Evolutionary conservation across 2,113 vertebrate genomes (phyloP), one percentile per base, ranked within the genome.

Genomic region (Aplodontia rufa): DNA sequence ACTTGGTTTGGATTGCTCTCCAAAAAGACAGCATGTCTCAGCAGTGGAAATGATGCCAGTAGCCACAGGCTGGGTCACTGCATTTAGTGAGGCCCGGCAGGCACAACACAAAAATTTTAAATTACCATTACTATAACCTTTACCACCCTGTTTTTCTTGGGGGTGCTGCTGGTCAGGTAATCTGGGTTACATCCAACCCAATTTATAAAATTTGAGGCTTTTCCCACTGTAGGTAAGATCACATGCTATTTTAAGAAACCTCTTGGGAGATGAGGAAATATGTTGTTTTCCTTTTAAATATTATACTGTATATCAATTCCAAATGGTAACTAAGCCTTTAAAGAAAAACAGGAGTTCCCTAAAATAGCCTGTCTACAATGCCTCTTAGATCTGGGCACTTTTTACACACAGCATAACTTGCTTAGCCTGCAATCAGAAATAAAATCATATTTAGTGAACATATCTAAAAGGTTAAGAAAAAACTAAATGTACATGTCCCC

Each of bases 201-300:
- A 95, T 93, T 97, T 97, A 96, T 94, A 94, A 96, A 95, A 94
- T 69, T 95, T 96, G 94, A 97, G 89, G 89, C 69, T 95, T 97
- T 96, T 94, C 91, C 91, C 95, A 96, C 87, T 97, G 86, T 96
- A 97, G 95, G 97, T 97, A 97, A 93, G 93, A 97, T 96, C 96
- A 97, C 91, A 96, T 94, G 97, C 96, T 97, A 97, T 97, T 97
- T 97, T 97, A 97, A 94, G 97, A 96, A 97, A 96, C 40, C 97
- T 97, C 97, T 87, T 93, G 94, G 91, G 96, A 79, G 89, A 97
- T 97, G 97, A 97, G 93, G 97, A 97, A 97, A 97, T 96, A 88
- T 93, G 95, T 89, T 97, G 97, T 96, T 97, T 97, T 97, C 92
- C 94, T 97, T 97, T 97, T 97, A 96, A 97, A 97, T 97, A 96